Conservation (phyloP, 2,113 vertebrate species). For the Gymnarchus niloticus region DNA sequence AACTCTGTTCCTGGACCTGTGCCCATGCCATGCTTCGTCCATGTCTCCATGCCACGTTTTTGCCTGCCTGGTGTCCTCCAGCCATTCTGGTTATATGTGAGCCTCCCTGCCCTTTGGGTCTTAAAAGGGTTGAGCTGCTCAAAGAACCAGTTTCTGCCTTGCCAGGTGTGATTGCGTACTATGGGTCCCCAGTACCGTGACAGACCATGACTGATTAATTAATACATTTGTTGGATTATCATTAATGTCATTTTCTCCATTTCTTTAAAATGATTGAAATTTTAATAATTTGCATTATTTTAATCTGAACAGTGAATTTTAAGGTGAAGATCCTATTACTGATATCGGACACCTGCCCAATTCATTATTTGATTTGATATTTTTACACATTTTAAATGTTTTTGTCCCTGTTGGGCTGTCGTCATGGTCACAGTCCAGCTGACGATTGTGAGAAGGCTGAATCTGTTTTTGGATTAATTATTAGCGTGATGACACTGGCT, state of each 20-base stretch:
- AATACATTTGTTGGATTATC: neutral
- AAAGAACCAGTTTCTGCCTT: no score
- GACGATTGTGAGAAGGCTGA: constrained; percentile 32
- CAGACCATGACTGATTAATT: no score
- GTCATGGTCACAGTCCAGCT: neutral
- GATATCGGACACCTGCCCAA: neutral
- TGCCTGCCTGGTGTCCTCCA: no score
- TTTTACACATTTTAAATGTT: neutral
- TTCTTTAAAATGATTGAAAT: neutral
- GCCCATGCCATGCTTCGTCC: no score
- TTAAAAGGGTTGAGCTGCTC: no score
- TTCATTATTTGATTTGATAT: neutral
- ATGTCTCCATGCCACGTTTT: no score
- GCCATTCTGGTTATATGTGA: no score
- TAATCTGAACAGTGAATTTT: neutral
- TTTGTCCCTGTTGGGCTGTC: neutral
- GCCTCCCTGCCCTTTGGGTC: no score
- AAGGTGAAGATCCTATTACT: neutral
- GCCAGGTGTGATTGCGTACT: no score
- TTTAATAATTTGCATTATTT: neutral
- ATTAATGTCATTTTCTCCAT: neutral
- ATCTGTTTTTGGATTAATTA: constrained; percentile 72
- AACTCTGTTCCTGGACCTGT: no score
- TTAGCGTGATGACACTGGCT: constrained; percentile 68
- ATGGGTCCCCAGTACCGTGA: no score